Percentiles rank a stretch among this genome's conserved stretches.
phyloP scores from a whole-genome alignment of 1,140 invertebrate species.

The Drosophila orosa region DNA sequence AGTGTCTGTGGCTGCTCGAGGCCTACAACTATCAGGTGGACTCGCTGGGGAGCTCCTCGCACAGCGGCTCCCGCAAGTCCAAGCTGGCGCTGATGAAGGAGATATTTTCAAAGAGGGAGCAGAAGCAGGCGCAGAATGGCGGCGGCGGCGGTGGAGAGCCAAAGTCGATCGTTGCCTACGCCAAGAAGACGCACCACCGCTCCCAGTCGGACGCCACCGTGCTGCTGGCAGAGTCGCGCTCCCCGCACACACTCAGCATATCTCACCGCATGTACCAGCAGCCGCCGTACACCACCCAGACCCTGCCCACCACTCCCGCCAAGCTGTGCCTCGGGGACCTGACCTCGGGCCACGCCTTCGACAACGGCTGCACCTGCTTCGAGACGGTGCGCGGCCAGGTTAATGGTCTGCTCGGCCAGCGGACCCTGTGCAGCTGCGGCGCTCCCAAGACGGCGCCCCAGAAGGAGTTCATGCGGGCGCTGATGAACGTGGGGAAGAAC shows the following conservation, averaged over 20 bases:
- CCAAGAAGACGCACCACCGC: slow-evolving; percentile 87
- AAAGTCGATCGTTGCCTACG: slow-evolving; percentile 38
- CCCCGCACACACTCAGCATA: slow-evolving; percentile 71
- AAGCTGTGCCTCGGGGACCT: slow-evolving; percentile 94
- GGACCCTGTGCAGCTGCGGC: slow-evolving; percentile 90
- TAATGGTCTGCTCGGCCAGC: slow-evolving; percentile 89
- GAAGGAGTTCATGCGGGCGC: slow-evolving; percentile 93
- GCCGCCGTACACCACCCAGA: slow-evolving; percentile 75
- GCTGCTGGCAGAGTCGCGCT: slow-evolving; percentile 80
- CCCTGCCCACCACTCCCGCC: slow-evolving; percentile 80
- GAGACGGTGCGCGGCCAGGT: slow-evolving; percentile 88
- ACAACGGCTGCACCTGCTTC: slow-evolving; percentile 96
- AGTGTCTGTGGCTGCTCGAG: slow-evolving; percentile 97
- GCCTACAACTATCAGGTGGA: slow-evolving; percentile 88
- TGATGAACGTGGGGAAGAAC: slow-evolving; percentile 96
- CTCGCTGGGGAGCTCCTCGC: slow-evolving; percentile 49
- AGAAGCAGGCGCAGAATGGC: slow-evolving; percentile 53
- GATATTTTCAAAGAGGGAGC: slow-evolving; percentile 78
- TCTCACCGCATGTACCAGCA: slow-evolving; percentile 83
- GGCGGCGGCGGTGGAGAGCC: slow-evolving; percentile 18
- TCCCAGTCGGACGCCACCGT: slow-evolving; percentile 96
- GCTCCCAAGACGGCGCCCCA: slow-evolving; percentile 93
- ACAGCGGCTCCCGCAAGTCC: slow-evolving; percentile 63
- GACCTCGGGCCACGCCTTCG: slow-evolving; percentile 96
- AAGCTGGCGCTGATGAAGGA: slow-evolving; percentile 85